phyloP scores from a whole-genome alignment of 1,140 invertebrate genomes.

The Drosophila busckii region DNA sequence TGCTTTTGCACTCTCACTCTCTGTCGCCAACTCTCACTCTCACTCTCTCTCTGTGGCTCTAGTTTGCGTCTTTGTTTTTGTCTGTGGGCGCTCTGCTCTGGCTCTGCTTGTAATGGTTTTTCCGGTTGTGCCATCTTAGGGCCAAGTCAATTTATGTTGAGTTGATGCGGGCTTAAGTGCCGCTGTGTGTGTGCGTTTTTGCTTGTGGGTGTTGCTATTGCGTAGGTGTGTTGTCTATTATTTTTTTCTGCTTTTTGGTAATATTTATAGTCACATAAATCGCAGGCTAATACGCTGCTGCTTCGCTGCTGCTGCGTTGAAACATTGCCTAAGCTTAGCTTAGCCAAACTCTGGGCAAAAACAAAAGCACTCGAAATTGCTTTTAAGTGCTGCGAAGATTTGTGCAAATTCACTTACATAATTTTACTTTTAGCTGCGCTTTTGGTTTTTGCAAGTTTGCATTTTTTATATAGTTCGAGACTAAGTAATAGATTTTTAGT shows the following conservation, averaged over 20 bases:
- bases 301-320: too few species aligned
- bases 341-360: too few species aligned
- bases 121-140: conserved; percentile 21
- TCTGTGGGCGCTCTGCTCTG: conserved; percentile 32
- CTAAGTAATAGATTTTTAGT: conserved; percentile 8
- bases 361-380: too few species aligned
- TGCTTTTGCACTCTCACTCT: conserved; percentile 30
- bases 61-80: conserved; percentile 25
- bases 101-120: conserved; percentile 40
- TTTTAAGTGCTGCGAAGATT: too few species aligned
- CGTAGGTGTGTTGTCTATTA: too few species aligned
- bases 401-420: conserved; percentile 52
- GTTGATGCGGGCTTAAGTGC: conserved; percentile 18
- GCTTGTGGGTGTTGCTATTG: conserved; percentile 6
- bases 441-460: conserved; percentile 6
- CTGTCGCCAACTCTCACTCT: conserved; percentile 21
- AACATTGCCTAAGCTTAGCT: too few species aligned
- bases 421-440: conserved; percentile 42
- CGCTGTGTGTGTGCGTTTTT: background rate
- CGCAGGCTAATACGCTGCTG: conserved; percentile 10
- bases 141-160: conserved; percentile 47
- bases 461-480: conserved; percentile 5
- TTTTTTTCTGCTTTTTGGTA: too few species aligned
- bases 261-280: conserved; percentile 27
- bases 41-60: conserved; percentile 10